Percentiles rank a stretch among this genome's conserved stretches.
phyloP scores from a whole-genome alignment of 2,797 vertebrate genomes.

The Pempheris klunzingeri region DNA sequence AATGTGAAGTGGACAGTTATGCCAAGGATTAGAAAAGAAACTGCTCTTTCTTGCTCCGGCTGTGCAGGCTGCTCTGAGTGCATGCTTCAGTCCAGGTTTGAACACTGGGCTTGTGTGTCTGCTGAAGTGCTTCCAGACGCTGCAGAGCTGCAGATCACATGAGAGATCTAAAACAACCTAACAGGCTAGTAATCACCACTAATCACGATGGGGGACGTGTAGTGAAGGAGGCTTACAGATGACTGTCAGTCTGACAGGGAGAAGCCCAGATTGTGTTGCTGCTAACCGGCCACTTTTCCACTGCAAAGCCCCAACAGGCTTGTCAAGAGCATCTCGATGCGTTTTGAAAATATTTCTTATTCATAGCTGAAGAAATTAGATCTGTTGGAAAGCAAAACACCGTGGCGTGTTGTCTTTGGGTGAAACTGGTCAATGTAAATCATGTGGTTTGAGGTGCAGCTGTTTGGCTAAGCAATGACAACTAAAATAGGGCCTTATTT shows the following conservation, averaged over 20 bases:
- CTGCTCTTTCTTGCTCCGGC: conserved; percentile 25
- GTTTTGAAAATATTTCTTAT: conserved; percentile 45
- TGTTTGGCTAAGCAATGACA: conserved; percentile 38
- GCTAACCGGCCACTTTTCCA: conserved; percentile 32
- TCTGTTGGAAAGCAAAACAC: conserved; percentile 39
- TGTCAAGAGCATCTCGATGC: conserved; percentile 30
- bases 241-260: conserved; percentile 55
- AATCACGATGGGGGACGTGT: conserved; percentile 66
- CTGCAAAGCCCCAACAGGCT: conserved; percentile 15
- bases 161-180: conserved; percentile 74
- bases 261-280: conserved; percentile 30
- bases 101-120: conserved; percentile 68
- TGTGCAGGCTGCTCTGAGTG: conserved; percentile 49
- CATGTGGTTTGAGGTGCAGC: conserved; percentile 45
- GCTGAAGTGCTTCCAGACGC: conserved; percentile 85
- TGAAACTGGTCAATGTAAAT: conserved; percentile 51
- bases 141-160: conserved; percentile 60
- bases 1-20: conserved; percentile 50
- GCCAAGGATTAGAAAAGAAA: conserved; percentile 52
- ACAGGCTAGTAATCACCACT: conserved; percentile 75
- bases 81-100: conserved; percentile 54
- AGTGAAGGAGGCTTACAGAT: conserved; percentile 55
- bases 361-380: conserved; percentile 45
- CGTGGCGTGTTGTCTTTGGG: conserved; percentile 40
- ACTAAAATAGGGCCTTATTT: conserved; percentile 12